Evolutionary conservation across 2,113 vertebrate genomes (phyloP).

Genomic region (Morone saxatilis): DNA sequence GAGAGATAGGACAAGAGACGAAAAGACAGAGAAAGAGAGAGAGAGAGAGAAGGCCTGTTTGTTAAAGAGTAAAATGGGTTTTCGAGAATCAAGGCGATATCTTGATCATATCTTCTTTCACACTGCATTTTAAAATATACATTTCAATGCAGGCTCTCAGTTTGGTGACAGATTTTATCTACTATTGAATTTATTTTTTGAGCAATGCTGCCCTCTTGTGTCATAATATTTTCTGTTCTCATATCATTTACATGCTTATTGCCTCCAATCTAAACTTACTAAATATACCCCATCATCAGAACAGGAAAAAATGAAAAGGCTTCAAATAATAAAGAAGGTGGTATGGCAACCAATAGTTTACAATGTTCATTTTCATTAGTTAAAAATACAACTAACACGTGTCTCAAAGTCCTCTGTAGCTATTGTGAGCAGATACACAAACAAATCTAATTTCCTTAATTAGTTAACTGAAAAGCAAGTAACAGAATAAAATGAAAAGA

Average conservation of each 20-base stretch:
- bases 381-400: neutral
- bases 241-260: neutral
- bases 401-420: no score
- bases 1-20: no score
- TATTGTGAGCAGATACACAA: no score
- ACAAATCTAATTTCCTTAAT: no score
- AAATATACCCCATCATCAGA: neutral
- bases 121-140: neutral
- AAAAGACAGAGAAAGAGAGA: no score
- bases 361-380: neutral
- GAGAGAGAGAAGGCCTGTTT: neutral
- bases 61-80: neutral
- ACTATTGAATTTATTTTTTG: neutral
- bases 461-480: neutral
- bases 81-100: neutral
- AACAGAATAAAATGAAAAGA: neutral
- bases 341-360: neutral
- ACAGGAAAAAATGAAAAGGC: neutral
- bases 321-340: neutral
- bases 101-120: neutral
- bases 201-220: slow-evolving; percentile 71
- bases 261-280: neutral
- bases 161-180: neutral
- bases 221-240: neutral
- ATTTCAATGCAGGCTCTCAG: neutral